Base-by-base conservation (phyloP, 2,888 invertebrate genomes). In the Cryptus viduatorius region DNA sequence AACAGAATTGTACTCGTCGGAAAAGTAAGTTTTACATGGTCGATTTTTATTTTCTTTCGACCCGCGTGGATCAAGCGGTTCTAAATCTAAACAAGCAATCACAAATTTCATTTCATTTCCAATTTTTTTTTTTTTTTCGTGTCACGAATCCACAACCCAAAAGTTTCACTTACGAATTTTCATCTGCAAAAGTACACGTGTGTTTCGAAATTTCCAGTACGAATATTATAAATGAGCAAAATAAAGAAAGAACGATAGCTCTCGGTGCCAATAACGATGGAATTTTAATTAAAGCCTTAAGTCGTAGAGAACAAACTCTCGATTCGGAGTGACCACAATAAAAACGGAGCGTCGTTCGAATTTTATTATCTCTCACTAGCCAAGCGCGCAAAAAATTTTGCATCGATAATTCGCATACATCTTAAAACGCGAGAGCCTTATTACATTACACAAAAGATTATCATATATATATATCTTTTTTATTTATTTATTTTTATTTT, bases 391-490 rank as follows among this genome's bases (percentile, higher is more conserved):
- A 75, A 64, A 71, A 65, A 37, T 37, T 4, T 53, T 75, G 61
- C 79, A 76, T 73, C 67, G n/a, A 79, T 50, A 59, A 24, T 67
- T 31, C 53, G 67, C 79, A 12, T 48, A 56, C 72, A 64, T 77
- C 61, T 24, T 56, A 72, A 81, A 81, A 56, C 46, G 67, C 59
- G 67, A 83, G 53, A 79, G 69, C 68, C 78, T 75, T 68, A 73
- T 37, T 72, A 71, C 61, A 69, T 76, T 37, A 77, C 79, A 79
- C 83, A 65, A 72, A 83, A 65, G 79, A 75, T 79, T 81, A 81
- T 78, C 61, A 59, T 84, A 71, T 75, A 53, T 75, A 42, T 72
- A 71, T 77, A 72, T 65, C 69, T 14, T 48, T 73, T 68, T 68
- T 19, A 29, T 61, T 42, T 50, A 56, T 64, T 71, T 48, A 59